Evolutionary conservation across 2,113 vertebrate species (phyloP).

Genomic region (Phyllostomus discolor): DNA sequence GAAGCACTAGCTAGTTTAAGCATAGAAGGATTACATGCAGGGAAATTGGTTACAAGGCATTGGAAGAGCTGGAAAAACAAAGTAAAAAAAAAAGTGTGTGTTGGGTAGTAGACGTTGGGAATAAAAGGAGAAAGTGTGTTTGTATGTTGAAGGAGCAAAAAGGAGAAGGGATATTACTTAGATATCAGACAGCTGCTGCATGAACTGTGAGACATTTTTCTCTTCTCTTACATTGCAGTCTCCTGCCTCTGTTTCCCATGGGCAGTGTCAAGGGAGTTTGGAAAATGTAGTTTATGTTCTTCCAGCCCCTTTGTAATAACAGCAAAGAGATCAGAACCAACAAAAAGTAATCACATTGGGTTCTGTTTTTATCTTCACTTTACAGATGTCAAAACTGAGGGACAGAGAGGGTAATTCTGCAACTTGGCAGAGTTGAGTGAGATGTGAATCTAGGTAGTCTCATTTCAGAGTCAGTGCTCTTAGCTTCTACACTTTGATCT

Average conservation of each 20-base stretch:
- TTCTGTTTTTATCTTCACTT: background rate
- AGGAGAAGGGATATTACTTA: background rate
- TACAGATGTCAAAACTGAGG: background rate
- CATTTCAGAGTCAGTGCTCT: background rate
- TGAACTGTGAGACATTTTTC: background rate
- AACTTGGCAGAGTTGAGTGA: background rate
- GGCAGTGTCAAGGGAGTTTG: background rate
- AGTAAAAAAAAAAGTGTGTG: background rate
- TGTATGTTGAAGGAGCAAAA: background rate
- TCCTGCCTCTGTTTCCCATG: background rate
- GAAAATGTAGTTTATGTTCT: background rate
- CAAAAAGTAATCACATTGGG: background rate
- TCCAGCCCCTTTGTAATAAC: background rate
- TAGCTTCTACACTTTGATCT: background rate
- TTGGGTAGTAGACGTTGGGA: background rate
- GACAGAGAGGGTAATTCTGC: background rate
- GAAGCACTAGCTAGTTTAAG: background rate
- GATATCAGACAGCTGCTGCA: background rate
- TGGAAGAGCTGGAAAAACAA: background rate
- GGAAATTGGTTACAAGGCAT: background rate
- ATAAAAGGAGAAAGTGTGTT: background rate
- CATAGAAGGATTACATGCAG: background rate
- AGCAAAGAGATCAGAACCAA: background rate
- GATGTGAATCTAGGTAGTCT: background rate
- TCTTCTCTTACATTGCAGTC: background rate